A percentile compares a stretch with the other conserved stretches of the same genome.
These are phyloP conservation scores for Plagodis pulveraria DNA, from an alignment of 2,888 invertebrate species.

Conservation along the genomic window DNA sequence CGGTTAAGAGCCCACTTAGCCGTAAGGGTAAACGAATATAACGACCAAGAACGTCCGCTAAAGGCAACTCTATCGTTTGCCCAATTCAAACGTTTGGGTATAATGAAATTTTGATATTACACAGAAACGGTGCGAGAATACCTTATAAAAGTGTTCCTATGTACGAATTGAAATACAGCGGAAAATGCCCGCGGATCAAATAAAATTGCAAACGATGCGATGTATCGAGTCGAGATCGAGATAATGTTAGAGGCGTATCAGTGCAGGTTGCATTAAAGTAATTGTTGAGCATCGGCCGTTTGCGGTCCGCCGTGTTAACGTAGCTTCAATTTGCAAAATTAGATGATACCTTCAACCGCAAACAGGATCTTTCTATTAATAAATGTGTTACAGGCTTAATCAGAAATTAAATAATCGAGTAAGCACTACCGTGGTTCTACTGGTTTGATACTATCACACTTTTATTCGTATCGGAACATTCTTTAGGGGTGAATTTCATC, in stretches of 20 bases:
- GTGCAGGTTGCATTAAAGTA: constrained; percentile 69
- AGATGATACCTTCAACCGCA: constrained; percentile 52
- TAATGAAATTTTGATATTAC: constrained; percentile 70
- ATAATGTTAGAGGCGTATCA: constrained; percentile 54
- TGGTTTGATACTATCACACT: too few species aligned
- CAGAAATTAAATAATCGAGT: constrained; percentile 40
- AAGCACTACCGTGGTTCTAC: constrained; percentile 1
- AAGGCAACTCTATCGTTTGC: constrained; percentile 49
- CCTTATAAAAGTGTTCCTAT: constrained; percentile 66
- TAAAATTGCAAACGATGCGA: constrained; percentile 70
- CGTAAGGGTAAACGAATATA: constrained; percentile 56
- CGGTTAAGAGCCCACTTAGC: constrained; percentile 60
- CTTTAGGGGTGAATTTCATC: too few species aligned
- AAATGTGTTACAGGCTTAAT: constrained; percentile 43
- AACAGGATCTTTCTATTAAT: constrained; percentile 52
- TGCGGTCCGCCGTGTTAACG: constrained; percentile 56
- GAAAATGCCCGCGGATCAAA: constrained; percentile 59
- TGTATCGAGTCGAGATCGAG: constrained; percentile 58
- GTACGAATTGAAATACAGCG: constrained; percentile 57
- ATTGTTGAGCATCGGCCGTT: constrained; percentile 56
- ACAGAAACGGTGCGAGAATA: constrained; percentile 46
- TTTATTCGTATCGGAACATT: too few species aligned
- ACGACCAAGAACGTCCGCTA: constrained; percentile 51
- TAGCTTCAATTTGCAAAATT: constrained; percentile 68
- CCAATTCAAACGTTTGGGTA: constrained; percentile 56